These are phyloP conservation scores for Pseudorasbora parva DNA, from an alignment of 2,113 vertebrate genomes.

Conservation along the genomic window DNA sequence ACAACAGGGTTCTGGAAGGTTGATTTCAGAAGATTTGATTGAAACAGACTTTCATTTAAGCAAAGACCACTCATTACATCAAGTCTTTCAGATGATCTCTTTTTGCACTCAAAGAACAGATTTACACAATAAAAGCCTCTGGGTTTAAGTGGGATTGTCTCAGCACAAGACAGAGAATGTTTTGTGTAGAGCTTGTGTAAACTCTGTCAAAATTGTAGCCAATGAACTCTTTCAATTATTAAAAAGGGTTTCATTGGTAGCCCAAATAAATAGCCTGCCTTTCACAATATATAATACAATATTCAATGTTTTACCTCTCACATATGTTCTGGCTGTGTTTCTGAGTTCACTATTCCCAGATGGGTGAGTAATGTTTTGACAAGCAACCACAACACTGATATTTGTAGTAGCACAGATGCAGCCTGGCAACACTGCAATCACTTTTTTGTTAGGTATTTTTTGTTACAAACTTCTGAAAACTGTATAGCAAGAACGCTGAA, in stretches of 20 bases:
- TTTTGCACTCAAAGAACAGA: constrained; percentile 63
- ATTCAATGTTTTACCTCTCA: not conserved
- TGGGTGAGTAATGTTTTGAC: constrained; percentile 10
- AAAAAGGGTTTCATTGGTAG: not conserved
- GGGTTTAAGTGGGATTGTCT: constrained; percentile 63
- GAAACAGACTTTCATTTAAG: constrained; percentile 45
- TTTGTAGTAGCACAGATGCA: constrained; percentile 14
- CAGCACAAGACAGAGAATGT: constrained; percentile 50
- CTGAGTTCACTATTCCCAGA: constrained; percentile 8
- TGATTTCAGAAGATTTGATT: constrained; percentile 66
- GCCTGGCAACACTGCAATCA: not conserved
- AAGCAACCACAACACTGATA: constrained; percentile 13
- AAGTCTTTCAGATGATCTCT: constrained; percentile 66
- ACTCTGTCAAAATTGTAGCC: not conserved
- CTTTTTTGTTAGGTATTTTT: not conserved
- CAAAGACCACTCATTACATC: constrained; percentile 59
- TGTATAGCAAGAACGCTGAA: not conserved
- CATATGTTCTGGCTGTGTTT: constrained; percentile 5
- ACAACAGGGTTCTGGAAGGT: constrained; percentile 63
- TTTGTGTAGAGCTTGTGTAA: constrained; percentile 62
- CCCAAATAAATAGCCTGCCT: not conserved
- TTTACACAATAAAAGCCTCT: constrained; percentile 70
- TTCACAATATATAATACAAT: constrained; percentile 6
- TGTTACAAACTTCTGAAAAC: not conserved
- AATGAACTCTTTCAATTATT: constrained; percentile 39